phyloP scores from a whole-genome alignment of 2,113 vertebrate genomes.

The Prionailurus viverrinus region DNA sequence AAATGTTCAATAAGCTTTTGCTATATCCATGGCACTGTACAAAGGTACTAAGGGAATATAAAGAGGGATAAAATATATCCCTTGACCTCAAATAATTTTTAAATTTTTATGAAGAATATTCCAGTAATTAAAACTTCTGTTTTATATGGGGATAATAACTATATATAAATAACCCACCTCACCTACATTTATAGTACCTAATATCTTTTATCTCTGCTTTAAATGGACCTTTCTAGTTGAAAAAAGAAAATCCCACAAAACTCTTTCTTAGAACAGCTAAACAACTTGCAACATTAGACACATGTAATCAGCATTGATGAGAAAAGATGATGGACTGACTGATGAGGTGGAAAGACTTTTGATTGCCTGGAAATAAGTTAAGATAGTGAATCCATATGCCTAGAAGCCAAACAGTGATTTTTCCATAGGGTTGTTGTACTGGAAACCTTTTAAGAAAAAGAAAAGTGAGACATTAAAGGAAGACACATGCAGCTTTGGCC shows the following conservation, averaged over 20 bases:
- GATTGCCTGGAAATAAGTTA: not conserved
- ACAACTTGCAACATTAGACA: not conserved
- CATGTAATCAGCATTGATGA: not conserved
- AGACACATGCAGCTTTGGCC: slow-evolving; percentile 15
- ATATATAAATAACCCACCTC: not conserved
- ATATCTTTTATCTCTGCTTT: not conserved
- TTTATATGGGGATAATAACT: not conserved
- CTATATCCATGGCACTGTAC: not conserved
- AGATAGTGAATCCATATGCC: not conserved
- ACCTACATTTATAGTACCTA: not conserved
- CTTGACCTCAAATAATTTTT: not conserved
- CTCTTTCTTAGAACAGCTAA: not conserved
- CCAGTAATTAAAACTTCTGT: not conserved
- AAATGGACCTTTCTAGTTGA: not conserved
- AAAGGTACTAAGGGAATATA: not conserved
- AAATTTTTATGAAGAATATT: slow-evolving; percentile 13
- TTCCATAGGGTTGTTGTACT: not conserved
- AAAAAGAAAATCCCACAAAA: not conserved
- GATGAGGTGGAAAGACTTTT: slow-evolving; percentile 24
- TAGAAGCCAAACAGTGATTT: slow-evolving; percentile 34
- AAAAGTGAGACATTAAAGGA: not conserved
- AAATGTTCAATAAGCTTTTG: not conserved
- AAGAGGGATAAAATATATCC: not conserved
- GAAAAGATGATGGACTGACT: slow-evolving; percentile 9
- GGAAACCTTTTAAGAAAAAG: not conserved